A percentile compares a stretch with the other conserved stretches of the same genome.
Conservation (phyloP, 2,888 invertebrate genomes). For the Ellobium chinense region DNA sequence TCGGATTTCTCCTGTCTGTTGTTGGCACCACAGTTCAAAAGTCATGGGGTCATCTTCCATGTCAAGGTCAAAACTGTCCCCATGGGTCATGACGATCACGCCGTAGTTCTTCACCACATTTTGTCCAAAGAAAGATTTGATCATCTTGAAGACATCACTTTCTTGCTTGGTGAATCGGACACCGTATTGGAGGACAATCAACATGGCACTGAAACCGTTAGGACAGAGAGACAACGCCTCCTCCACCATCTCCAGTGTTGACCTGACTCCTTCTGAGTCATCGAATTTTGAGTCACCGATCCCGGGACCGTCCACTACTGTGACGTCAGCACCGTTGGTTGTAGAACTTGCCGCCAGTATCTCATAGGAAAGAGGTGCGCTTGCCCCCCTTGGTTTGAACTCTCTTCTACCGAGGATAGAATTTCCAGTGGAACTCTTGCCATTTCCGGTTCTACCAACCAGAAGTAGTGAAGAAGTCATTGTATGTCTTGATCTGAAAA, state of each 20-base stretch:
- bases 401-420: neutral
- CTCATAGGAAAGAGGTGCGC: neutral
- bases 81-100: neutral
- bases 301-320: neutral
- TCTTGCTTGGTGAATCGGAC: neutral
- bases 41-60: neutral
- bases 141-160: neutral
- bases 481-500: too few relatives aligned
- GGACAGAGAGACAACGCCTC: neutral
- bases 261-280: neutral
- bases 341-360: neutral
- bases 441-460: neutral
- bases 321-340: neutral
- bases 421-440: neutral
- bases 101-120: neutral
- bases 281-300: neutral
- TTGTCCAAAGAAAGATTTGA: neutral
- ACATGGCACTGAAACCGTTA: neutral
- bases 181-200: conserved; percentile 3
- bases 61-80: neutral
- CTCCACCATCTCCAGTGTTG: neutral
- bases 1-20: neutral
- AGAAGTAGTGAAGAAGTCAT: neutral
- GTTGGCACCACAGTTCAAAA: neutral
- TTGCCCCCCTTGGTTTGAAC: neutral